Evolutionary conservation across 2,113 vertebrate species (phyloP).

Genomic region (Heloderma charlesbogerti): DNA sequence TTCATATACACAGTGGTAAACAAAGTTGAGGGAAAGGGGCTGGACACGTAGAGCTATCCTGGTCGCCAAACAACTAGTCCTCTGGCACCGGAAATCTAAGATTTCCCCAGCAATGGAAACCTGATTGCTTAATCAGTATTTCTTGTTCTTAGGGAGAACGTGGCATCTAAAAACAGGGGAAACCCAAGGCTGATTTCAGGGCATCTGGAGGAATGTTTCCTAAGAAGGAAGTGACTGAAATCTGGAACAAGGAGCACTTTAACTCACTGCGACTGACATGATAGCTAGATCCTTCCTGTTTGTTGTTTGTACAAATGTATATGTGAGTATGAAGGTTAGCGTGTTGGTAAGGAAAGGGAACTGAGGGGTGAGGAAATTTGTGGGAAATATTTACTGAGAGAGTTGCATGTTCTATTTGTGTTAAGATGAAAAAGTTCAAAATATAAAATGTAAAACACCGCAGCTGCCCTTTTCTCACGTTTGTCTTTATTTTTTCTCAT

Average conservation of each 20-base stretch:
- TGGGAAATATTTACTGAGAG: neutral
- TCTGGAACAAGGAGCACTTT: neutral
- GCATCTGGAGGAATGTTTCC: neutral
- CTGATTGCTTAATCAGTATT: neutral
- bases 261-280: neutral
- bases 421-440: neutral
- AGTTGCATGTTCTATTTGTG: neutral
- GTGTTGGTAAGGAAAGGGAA: neutral
- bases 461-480: neutral
- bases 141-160: neutral
- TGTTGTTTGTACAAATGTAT: neutral
- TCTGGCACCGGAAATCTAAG: neutral
- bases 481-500: neutral
- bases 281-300: neutral
- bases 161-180: neutral
- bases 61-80: neutral
- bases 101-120: neutral
- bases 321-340: neutral
- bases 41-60: neutral
- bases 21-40: neutral
- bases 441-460: no score
- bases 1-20: neutral
- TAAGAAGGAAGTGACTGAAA: neutral
- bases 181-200: neutral
- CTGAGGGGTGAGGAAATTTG: neutral